Evolutionary conservation across 2,113 vertebrate species (phyloP), one percentile per base, ranked within the genome.

Genomic region (Aramus guarauna): DNA sequence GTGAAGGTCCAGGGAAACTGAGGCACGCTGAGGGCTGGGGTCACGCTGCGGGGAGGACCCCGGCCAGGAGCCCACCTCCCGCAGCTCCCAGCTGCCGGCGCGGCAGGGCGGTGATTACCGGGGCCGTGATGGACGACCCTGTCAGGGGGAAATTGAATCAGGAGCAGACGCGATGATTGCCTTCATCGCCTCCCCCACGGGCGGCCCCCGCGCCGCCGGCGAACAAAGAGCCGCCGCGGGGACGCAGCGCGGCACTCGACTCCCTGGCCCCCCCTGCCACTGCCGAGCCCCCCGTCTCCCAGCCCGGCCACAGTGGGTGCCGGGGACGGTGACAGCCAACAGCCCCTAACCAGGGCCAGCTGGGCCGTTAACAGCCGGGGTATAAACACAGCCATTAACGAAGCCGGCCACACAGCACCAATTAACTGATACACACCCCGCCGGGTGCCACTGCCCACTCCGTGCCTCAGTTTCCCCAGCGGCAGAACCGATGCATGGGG

Each of bases 61-160:
- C 7, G 12, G 9, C 20, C 11, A 63, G 68, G 20, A 72, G 67
- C 67, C 89, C 75, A 56, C 80, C 50, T 41, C 53, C 81, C 52
- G 32, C 2, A 0, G 74, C 75, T 86, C 82, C 53, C 76, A 67
- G 95, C 95, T 92, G 89, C 93, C 52, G 8, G 77, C 80, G 37
- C 34, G n/a, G 90, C 30, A 9, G 75, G 93, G 95, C 37, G 18
- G 90, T 87, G 94, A 96, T 96, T 96, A 85, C 94, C 1, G 60
- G 77, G 96, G 85, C 92, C 22, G 45, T 97, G 96, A 97, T 97
- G 92, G 94, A 97, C 88, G 94, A 96, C 71, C 64, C 96, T 97
- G 96, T 96, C 96, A 97, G 9, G 58, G 92, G 91, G 76, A 96
- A 97, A 96, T 96, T 81, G 94, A 88, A 97, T 69, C 85, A 73